Evolutionary conservation across 2,797 vertebrate genomes (phyloP).

Genomic region (Ambastaia sidthimunki): DNA sequence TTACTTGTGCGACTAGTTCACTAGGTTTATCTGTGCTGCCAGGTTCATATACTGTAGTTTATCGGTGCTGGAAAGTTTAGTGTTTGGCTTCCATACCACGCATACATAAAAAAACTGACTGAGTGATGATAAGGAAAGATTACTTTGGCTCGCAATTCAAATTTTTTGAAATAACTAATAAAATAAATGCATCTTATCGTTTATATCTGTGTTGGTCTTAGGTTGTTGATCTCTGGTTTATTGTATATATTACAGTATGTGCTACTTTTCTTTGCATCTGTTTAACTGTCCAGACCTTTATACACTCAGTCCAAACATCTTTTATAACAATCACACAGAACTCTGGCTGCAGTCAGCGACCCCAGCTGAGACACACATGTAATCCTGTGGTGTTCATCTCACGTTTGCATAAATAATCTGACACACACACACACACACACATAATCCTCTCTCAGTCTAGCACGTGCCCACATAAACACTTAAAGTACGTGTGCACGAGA

Average conservation of each 20-base stretch:
- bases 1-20: not conserved
- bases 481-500: not conserved
- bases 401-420: slow-evolving; percentile 39
- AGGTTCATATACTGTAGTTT: not conserved
- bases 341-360: not conserved
- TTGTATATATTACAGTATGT: slow-evolving; percentile 1
- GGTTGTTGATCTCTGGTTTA: not conserved
- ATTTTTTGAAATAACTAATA: too few species aligned
- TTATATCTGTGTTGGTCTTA: not conserved
- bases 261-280: not conserved
- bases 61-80: not conserved
- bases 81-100: not conserved
- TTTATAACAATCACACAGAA: not conserved
- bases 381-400: slow-evolving; percentile 40
- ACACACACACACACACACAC: slow-evolving; percentile 9
- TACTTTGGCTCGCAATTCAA: too few species aligned
- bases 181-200: too few species aligned
- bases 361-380: slow-evolving; percentile 3
- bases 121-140: too few species aligned
- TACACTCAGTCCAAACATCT: not conserved
- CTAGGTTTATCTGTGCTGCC: not conserved
- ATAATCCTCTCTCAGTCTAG: slow-evolving; percentile 25
- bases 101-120: not conserved
- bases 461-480: not conserved
- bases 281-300: not conserved